phyloP scores from a whole-genome alignment of 2,797 vertebrate species.

The Sorex maritimensis region DNA sequence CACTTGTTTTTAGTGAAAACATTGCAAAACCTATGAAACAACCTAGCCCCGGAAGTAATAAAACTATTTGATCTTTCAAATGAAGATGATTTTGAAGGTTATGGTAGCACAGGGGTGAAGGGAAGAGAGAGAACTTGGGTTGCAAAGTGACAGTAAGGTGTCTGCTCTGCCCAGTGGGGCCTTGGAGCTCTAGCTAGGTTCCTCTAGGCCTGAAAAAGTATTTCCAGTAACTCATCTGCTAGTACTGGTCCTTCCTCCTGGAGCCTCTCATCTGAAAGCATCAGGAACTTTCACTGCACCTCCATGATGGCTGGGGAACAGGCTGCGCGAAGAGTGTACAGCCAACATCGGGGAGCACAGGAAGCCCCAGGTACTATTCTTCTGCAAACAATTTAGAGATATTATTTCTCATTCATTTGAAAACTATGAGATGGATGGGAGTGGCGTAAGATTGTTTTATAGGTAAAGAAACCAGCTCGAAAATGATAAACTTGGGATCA shows the following conservation, averaged over 20 bases:
- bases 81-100: not conserved
- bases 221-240: not conserved
- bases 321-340: not conserved
- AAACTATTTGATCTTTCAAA: not conserved
- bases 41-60: not conserved
- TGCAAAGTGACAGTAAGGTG: too few relatives aligned
- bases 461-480: slow-evolving; percentile 17
- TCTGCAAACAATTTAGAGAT: not conserved
- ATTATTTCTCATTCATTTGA: not conserved
- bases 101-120: too few relatives aligned
- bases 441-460: not conserved
- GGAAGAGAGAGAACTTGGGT: too few relatives aligned
- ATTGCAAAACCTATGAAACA: not conserved
- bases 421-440: not conserved
- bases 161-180: too few relatives aligned
- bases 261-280: not conserved
- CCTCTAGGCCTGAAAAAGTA: not conserved
- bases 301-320: not conserved
- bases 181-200: too few relatives aligned
- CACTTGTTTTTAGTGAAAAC: not conserved
- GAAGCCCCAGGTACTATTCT: too few relatives aligned
- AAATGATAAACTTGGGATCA: not conserved
- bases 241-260: not conserved
- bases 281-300: not conserved
- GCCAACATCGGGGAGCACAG: not conserved